Evolutionary conservation across 2,113 vertebrate genomes (phyloP).

Genomic region (Thryonomys swinderianus): DNA sequence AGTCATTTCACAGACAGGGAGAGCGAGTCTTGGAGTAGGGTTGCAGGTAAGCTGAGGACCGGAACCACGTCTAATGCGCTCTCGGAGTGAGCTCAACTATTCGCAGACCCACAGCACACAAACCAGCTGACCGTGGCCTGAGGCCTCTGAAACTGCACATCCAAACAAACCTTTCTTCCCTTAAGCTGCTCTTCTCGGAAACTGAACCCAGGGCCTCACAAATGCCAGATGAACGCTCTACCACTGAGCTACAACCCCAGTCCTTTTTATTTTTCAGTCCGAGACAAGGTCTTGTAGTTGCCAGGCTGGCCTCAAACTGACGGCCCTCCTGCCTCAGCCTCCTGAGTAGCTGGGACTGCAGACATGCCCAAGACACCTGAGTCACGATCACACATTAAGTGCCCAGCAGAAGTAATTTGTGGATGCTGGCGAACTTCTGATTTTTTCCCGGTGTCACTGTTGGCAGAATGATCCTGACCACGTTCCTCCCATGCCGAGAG

Average conservation of each 20-base stretch:
- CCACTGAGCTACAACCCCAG: not conserved
- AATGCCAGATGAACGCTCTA: not conserved
- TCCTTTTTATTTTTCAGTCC: not conserved
- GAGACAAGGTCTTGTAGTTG: not conserved
- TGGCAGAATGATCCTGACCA: not conserved
- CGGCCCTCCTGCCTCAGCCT: not conserved
- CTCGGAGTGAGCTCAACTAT: not conserved
- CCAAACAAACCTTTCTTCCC: not conserved
- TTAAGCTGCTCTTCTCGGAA: not conserved
- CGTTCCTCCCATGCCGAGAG: accelerated
- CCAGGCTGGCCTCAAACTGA: not conserved
- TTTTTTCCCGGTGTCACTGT: not conserved
- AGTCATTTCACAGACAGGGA: not conserved
- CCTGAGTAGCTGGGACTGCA: not conserved
- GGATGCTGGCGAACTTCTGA: not conserved
- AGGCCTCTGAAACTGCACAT: not conserved
- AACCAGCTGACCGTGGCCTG: not conserved
- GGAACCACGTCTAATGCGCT: accelerated
- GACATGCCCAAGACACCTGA: not conserved
- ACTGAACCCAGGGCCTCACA: not conserved
- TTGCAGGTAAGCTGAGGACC: not conserved
- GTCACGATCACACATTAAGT: not conserved
- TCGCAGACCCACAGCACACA: not conserved
- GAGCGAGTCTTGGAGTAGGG: not conserved
- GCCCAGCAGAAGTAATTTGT: accelerated